Conservation (phyloP, 2,888 invertebrate genomes). For the Leptopilina syphax region DNA sequence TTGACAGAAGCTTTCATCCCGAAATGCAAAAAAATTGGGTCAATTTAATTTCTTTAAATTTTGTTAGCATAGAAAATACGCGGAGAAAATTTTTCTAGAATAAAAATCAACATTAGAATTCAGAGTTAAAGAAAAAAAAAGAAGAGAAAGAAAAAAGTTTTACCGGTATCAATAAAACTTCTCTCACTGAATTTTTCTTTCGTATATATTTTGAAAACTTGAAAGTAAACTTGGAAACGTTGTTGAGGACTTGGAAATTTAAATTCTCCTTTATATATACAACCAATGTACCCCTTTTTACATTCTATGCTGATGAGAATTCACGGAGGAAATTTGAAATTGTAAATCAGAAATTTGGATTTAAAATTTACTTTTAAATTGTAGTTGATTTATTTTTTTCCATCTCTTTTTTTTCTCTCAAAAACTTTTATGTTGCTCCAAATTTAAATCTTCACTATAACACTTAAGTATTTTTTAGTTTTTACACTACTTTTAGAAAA, state of each 20-base stretch:
- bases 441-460: too few relatives aligned
- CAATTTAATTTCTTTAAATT: slow-evolving; percentile 9
- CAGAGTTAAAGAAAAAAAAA: too few relatives aligned
- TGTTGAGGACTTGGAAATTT: slow-evolving; percentile 12
- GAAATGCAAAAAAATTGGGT: background rate
- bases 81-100: slow-evolving; percentile 2
- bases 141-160: background rate
- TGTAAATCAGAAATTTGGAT: slow-evolving; percentile 1
- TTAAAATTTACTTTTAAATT: background rate
- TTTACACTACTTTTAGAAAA: too few relatives aligned
- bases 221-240: slow-evolving; percentile 8
- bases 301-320: slow-evolving; percentile 13
- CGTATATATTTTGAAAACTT: slow-evolving; percentile 14
- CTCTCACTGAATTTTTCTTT: background rate
- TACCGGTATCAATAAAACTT: slow-evolving; percentile 15
- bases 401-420: background rate
- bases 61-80: slow-evolving; percentile 4
- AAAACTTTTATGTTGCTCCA: background rate
- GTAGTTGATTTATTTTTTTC: background rate
- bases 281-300: background rate
- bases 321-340: slow-evolving; percentile 13
- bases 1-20: background rate
- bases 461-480: too few relatives aligned
- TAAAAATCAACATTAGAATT: slow-evolving; percentile 11
- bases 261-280: background rate